phyloP scores from a whole-genome alignment of 2,113 vertebrate species.

The Symphodus melops region DNA sequence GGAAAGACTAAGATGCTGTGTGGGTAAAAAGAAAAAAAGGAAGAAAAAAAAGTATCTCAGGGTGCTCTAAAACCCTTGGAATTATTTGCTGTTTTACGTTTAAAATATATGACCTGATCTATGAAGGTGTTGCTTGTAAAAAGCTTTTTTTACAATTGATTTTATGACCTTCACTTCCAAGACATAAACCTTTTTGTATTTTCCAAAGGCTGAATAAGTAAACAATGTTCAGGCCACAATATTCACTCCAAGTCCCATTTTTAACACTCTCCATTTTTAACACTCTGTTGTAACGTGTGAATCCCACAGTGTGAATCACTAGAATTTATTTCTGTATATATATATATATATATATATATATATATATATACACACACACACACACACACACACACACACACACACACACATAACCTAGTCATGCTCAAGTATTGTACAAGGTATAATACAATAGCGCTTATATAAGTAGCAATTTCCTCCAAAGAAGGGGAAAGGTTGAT shows the following conservation, averaged over 20 bases:
- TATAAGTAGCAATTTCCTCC: slow-evolving; percentile 77
- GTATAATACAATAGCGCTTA: slow-evolving; percentile 70
- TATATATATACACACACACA: no score
- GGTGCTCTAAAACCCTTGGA: slow-evolving; percentile 48
- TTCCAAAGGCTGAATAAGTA: slow-evolving; percentile 20
- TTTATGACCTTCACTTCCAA: neutral
- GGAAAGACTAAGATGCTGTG: slow-evolving; percentile 56
- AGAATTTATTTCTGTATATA: slow-evolving; percentile 35
- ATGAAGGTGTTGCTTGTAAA: neutral
- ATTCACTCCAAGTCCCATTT: neutral
- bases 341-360: slow-evolving; percentile 39
- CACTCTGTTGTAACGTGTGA: neutral
- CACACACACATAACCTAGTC: slow-evolving; percentile 57
- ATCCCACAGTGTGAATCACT: slow-evolving; percentile 16
- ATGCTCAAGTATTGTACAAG: slow-evolving; percentile 58
- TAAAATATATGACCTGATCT: slow-evolving; percentile 17
- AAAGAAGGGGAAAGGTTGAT: slow-evolving; percentile 46
- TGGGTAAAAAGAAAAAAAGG: slow-evolving; percentile 29
- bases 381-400: no score
- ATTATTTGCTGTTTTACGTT: slow-evolving; percentile 30
- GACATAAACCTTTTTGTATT: slow-evolving; percentile 1
- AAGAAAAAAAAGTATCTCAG: slow-evolving; percentile 24
- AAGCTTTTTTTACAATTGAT: neutral
- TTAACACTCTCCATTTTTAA: slow-evolving; percentile 14
- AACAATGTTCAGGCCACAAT: neutral